Conservation (phyloP, 30 jellyfish, hydroid and myxozoan species). For the Chironex yamaguchii region DNA sequence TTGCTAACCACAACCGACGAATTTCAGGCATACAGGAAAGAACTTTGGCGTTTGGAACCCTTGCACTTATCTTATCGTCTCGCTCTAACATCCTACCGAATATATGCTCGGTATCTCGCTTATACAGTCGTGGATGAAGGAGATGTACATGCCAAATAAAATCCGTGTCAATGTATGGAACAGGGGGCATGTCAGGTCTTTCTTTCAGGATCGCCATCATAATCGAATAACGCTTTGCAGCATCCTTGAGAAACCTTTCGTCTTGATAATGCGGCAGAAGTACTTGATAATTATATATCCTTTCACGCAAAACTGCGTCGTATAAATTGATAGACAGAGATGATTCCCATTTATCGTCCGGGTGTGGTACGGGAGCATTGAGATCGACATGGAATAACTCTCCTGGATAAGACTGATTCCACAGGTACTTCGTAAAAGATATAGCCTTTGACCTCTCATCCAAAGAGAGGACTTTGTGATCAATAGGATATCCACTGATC, state of each 20-base stretch:
- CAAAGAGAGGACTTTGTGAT: slow-evolving; percentile 44
- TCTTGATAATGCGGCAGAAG: slow-evolving; percentile 86
- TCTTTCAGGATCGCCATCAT: slow-evolving; percentile 77
- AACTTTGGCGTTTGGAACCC: slow-evolving; percentile 79
- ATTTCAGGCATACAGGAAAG: slow-evolving; percentile 61
- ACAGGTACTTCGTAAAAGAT: slow-evolving; percentile 40
- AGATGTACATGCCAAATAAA: slow-evolving; percentile 92
- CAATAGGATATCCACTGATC: slow-evolving; percentile 65
- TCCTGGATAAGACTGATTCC: slow-evolving; percentile 84
- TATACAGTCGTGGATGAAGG: slow-evolving; percentile 66
- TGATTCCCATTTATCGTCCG: slow-evolving; percentile 24
- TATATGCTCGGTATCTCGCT: slow-evolving; percentile 61
- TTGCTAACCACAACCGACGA: slow-evolving; percentile 67
- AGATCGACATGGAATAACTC: slow-evolving; percentile 73
- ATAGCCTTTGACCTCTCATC: slow-evolving; percentile 21
- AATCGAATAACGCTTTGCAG: slow-evolving; percentile 76
- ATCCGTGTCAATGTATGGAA: slow-evolving; percentile 90
- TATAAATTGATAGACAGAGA: slow-evolving; percentile 52
- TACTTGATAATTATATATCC: slow-evolving; percentile 78
- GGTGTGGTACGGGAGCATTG: slow-evolving; percentile 60
- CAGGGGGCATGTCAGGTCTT: slow-evolving; percentile 71
- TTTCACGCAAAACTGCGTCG: slow-evolving; percentile 73
- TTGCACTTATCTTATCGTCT: slow-evolving; percentile 68
- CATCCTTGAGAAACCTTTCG: slow-evolving; percentile 66
- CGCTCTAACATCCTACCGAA: slow-evolving; percentile 75